Evolutionary conservation across 2,888 invertebrate genomes (phyloP), one percentile per base, ranked within the genome.

Genomic region (Dione vanillae): DNA sequence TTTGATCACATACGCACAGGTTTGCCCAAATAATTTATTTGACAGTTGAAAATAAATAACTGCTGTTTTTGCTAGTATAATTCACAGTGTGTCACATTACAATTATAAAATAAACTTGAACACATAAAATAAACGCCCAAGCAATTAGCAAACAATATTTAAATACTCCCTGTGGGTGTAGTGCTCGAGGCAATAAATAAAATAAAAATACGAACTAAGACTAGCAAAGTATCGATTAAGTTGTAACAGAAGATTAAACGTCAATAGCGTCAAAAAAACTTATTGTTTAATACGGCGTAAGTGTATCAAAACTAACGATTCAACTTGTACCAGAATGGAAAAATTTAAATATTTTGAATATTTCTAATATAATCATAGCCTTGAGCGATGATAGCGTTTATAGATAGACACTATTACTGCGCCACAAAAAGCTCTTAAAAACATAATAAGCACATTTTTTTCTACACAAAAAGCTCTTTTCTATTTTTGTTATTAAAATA

Each of bases 91-190:
- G 45, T 45, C 45, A 11, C 35, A 59, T 43, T 27, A 59, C 59
- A 35, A 11, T 56, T 56, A 56, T 61, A 45, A 61, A 45, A 45
- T 35, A 35, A 43, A 61, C 27, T 45, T 10, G 0, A 11, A 2
- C n/a, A 27, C 11, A 35, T 49, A 49, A 49, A 37, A 49, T 19
- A 14, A n/a, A 45, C 45, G 35, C 43, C 43, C 61, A 27, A 45
- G 9, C 27, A 61, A 64, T 64, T 64, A 64, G 12, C 64, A 3
- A 37, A 37, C 20, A 49, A 8, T 49, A 49, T 64, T 64, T 19
- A n/a, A 49, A 64, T 64, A 64, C 14, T 37, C 49, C 0, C 16
- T 14, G 64, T 64, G 37, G 64, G 64, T 49, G 64, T 49, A 49
- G 8, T 49, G 49, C 49, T 49, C 35, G 64, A 8, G 64, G 49